Conservation (phyloP, 2,888 invertebrate species). For the Alloplasta piceator region DNA sequence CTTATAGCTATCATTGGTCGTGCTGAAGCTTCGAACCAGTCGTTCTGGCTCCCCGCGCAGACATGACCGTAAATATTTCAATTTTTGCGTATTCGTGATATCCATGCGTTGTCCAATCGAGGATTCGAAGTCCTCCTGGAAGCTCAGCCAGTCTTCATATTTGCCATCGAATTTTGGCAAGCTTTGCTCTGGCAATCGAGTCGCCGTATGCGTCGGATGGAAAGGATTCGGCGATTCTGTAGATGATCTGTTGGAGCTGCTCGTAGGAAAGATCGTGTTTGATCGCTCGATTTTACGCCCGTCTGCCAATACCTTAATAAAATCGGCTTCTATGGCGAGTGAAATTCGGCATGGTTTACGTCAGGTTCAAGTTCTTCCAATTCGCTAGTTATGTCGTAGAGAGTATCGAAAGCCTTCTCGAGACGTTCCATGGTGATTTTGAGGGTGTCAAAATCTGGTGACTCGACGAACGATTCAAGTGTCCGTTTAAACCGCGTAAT, state of each 20-base stretch:
- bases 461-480: neutral
- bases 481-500: neutral
- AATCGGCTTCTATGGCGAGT: neutral
- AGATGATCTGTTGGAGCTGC: too few relatives aligned
- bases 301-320: neutral
- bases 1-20: constrained; percentile 19
- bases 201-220: neutral
- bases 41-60: constrained; percentile 28
- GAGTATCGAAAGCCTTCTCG: neutral
- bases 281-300: neutral
- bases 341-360: neutral
- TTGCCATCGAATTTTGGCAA: too few relatives aligned
- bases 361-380: neutral
- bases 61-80: constrained; percentile 50
- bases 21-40: constrained; percentile 10
- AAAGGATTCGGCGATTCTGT: constrained; percentile 26
- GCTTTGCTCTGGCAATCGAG: constrained; percentile 52
- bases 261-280: too few relatives aligned
- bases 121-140: constrained; percentile 62
- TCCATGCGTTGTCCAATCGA: constrained; percentile 55
- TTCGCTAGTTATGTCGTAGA: neutral
- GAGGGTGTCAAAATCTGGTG: neutral
- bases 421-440: constrained; percentile 14
- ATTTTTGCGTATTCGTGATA: constrained; percentile 57
- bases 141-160: too few relatives aligned